Evolutionary conservation across 2,113 vertebrate genomes (phyloP), one percentile per base, ranked within the genome.

Genomic region (Pyxicephalus adspersus): DNA sequence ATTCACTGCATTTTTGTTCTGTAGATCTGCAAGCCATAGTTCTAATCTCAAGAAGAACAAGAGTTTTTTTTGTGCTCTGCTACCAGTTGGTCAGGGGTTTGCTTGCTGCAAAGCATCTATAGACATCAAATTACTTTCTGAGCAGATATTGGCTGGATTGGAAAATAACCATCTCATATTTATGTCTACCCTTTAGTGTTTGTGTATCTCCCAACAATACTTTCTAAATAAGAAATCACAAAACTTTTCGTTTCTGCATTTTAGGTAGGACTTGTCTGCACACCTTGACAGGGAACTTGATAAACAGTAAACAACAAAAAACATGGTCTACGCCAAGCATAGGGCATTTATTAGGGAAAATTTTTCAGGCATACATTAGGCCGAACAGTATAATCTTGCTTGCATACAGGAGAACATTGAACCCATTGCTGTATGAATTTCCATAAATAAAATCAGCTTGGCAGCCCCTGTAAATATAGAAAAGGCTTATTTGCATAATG

Each of bases 401-500:
- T 81, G 70, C 67, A 38, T 64, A 31, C n/a, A 66, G 71, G 60
- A 75, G 61, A 81, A 81, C 80, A 81, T 18, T 65, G 61, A 81
- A 63, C 60, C 70, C 29, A 75, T 28, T 26, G 22, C 61, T 45
- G 71, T 65, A 75, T 82, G 51, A 66, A 82, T 82, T 82, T 82
- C 80, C 80, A 82, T 82, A 82, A 82, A 82, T 82, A 75, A 82
- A 82, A 75, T 82, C 58, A 66, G 63, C 61, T 75, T 82, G 70
- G n/a, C 71, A 57, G 60, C 54, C 38, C 80, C 80, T 66, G 80
- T 66, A 75, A 75, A 82, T 66, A 82, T 45, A 66, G 64, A 74
- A 73, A 29, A 64, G 29, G 17, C 18, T 28, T 4, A 82, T 82
- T 75, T 82, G 23, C 71, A 82, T 82, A 82, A 82, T 82, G 28